Evolutionary conservation across 1,140 invertebrate species (phyloP).

Genomic region (Brachystomella parvula): DNA sequence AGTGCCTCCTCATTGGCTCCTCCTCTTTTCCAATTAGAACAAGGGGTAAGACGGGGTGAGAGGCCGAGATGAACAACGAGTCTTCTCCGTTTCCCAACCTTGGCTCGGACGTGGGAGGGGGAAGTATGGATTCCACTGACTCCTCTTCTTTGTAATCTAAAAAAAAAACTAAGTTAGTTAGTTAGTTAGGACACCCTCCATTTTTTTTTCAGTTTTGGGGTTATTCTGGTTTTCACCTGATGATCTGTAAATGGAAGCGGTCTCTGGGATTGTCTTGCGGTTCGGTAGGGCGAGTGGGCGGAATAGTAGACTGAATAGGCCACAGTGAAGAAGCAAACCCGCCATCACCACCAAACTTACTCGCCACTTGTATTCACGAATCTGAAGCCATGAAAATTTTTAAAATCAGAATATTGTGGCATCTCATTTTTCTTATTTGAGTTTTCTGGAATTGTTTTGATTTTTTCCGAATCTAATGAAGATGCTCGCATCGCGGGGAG

Average conservation of each 20-base stretch:
- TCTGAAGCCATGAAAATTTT: constrained; percentile 33
- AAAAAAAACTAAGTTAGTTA: no score
- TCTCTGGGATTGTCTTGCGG: not conserved
- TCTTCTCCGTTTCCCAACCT: constrained; percentile 1
- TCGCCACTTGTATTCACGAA: constrained; percentile 57
- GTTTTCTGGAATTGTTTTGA: no score
- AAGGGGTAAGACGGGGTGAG: constrained; percentile 36
- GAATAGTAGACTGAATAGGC: constrained; percentile 75
- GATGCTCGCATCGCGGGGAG: no score
- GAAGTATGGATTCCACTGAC: not conserved
- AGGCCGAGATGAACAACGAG: constrained; percentile 35
- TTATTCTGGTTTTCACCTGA: constrained; percentile 4
- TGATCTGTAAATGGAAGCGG: not conserved
- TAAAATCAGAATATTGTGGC: no score
- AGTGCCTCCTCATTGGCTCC: constrained; percentile 25
- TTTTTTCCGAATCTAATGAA: no score
- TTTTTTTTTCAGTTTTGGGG: constrained; percentile 12
- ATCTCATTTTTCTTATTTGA: no score
- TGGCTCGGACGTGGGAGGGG: not conserved
- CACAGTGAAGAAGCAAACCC: constrained; percentile 69
- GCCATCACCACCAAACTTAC: constrained; percentile 71
- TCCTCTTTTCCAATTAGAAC: constrained; percentile 5
- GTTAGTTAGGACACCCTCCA: no score
- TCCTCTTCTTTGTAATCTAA: not conserved
- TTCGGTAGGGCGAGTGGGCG: constrained; percentile 46